Evolutionary conservation across 2,113 vertebrate genomes (phyloP), one percentile per base, ranked within the genome.

Genomic region (Prunella himalayana): DNA sequence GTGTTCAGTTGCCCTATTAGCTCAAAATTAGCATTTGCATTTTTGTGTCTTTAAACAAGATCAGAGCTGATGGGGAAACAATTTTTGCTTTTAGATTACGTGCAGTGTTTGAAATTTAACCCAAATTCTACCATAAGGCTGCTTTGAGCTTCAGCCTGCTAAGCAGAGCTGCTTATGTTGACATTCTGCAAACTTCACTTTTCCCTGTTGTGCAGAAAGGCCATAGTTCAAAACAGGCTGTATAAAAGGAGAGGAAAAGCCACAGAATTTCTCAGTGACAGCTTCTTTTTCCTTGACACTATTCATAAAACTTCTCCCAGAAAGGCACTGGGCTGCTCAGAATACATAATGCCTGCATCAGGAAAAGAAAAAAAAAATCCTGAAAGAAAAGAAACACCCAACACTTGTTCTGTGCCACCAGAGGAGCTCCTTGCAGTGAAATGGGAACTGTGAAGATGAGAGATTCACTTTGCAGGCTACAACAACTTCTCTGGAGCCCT

Each of bases 231-330:
- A 88, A 95, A 91, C 51, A 86, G 77, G 39, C 83, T 94, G 42
- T 79, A 70, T 80, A 83, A 82, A 70, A 78, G 76, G 73, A 87
- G 30, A 88, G 65, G 81, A 37, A 88, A 86, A 90, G 71, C 41
- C 18, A 68, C 44, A 73, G 79, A 86, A 83, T 93, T 95, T 98
- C 88, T 94, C 83, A 65, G 76, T n/a, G 44, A 95, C 79, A 81
- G 83, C 66, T 91, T 93, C 88, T 96, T 85, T 95, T 97, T 94
- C 91, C 73, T 90, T 95, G 57, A 96, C 68, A 47, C 61, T 79
- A 69, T 85, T 80, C 37, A 69, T 79, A 82, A 92, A 96, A 81
- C 83, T 59, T 64, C 66, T 92, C 97, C 60, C 24, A 90, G 73
- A 86, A 78, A 60, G 83, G 61, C 71, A 16, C 24, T 70, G 44